A percentile compares a stretch with the other conserved stretches of the same genome.
Evolutionary conservation across 2,797 vertebrate genomes (phyloP).

Genomic region (Sternarchorhynchus goeldii): DNA sequence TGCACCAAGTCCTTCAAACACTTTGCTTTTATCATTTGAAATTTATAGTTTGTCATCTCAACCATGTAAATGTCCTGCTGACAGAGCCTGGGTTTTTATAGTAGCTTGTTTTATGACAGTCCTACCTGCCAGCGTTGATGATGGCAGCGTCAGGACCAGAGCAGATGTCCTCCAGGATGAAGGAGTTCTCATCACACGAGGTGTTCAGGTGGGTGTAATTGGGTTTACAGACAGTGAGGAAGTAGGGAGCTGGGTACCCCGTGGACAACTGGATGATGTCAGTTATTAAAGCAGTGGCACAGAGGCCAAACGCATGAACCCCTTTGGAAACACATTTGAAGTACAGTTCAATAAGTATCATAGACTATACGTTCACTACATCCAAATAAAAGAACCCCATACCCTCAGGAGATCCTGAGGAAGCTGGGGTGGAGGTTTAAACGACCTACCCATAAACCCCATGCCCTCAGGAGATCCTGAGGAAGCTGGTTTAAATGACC

Average conservation of each 20-base stretch:
- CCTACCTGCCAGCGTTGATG: conserved; percentile 93
- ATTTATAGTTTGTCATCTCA: too few species aligned
- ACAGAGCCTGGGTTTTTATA: background rate
- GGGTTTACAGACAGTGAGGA: conserved; percentile 96
- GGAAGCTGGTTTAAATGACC: conserved; percentile 22
- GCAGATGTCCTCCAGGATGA: conserved; percentile 93
- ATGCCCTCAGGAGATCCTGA: too few species aligned
- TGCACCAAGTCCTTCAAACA: too few species aligned
- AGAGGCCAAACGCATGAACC: conserved; percentile 94
- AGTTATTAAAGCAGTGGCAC: conserved; percentile 94
- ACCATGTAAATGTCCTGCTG: too few species aligned
- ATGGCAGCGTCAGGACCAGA: conserved; percentile 84
- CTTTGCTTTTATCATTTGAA: too few species aligned
- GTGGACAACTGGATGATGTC: conserved; percentile 96
- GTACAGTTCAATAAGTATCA: background rate
- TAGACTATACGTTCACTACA: background rate
- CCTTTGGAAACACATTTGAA: conserved; percentile 71
- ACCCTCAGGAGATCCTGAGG: too few species aligned
- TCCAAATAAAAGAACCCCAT: background rate
- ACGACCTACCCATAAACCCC: conserved; percentile 86
- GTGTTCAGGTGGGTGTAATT: conserved; percentile 93
- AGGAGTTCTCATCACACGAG: conserved; percentile 93
- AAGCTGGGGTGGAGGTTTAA: background rate
- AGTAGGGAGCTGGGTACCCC: conserved; percentile 94
- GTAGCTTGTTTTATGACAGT: background rate